These are phyloP conservation scores for Agrilus mali DNA, from an alignment of 2,888 invertebrate species.

Conservation along the genomic window DNA sequence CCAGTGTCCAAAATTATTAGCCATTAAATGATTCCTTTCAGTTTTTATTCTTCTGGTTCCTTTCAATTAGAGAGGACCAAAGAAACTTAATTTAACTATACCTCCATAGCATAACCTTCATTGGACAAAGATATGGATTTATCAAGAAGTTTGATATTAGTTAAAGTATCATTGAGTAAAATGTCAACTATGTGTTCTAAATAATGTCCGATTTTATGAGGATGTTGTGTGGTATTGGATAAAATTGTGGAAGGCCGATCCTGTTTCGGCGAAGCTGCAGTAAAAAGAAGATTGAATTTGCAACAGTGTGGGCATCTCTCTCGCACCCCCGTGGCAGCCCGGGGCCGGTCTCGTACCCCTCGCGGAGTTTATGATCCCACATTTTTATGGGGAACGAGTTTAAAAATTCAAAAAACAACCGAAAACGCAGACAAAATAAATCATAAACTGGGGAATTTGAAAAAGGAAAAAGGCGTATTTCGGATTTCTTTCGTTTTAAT, in stretches of 20 bases:
- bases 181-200: no score
- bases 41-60: no score
- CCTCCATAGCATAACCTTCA: no score
- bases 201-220: no score
- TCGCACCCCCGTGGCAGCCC: conserved; percentile 5
- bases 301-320: conserved; percentile 8
- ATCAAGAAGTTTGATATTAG: no score
- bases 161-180: no score
- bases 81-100: no score
- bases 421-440: conserved; percentile 36
- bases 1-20: no score
- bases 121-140: no score
- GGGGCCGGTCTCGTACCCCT: conserved; percentile 10
- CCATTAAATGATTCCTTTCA: no score
- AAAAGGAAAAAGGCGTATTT: conserved; percentile 27
- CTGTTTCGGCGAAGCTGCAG: conserved; percentile 5
- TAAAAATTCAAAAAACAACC: conserved; percentile 35
- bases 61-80: no score
- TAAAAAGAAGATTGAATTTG: conserved; percentile 14
- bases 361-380: conserved; percentile 29
- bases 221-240: conserved; percentile 10
- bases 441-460: conserved; percentile 33
- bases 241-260: not conserved
- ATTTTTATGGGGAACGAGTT: conserved; percentile 35
- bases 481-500: conserved; percentile 29